A percentile compares a stretch with the other conserved stretches of the same genome.
Conservation (phyloP, 2,113 vertebrate genomes). For the Coryphaenoides rupestris region DNA sequence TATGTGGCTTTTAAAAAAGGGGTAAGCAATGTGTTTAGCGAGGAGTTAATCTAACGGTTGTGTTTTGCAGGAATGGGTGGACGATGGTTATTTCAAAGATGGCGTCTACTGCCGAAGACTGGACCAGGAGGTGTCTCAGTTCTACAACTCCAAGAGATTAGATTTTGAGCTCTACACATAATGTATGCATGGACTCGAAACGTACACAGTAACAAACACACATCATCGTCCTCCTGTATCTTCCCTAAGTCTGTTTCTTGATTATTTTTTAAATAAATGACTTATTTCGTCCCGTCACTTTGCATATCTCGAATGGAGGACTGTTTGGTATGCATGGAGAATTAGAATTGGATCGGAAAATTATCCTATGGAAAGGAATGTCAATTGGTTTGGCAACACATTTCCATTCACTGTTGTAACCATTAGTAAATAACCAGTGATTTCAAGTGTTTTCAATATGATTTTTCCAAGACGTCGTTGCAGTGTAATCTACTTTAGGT, state of each 20-base stretch:
- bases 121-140: constrained; percentile 77
- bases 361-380: too few species aligned
- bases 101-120: constrained; percentile 86
- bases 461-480: too few species aligned
- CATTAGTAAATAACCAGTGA: too few species aligned
- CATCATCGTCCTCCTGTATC: not conserved
- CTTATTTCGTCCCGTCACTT: constrained; percentile 17
- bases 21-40: not conserved
- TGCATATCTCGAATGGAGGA: not conserved
- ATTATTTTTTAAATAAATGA: constrained; percentile 61
- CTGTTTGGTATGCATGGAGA: too few species aligned
- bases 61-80: constrained; percentile 82
- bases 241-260: not conserved
- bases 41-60: constrained; percentile 26
- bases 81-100: constrained; percentile 83
- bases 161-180: constrained; percentile 88
- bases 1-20: not conserved
- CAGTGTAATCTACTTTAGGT: too few species aligned
- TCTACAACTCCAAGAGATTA: constrained; percentile 87
- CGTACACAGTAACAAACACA: not conserved
- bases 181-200: constrained; percentile 7
- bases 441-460: too few species aligned
- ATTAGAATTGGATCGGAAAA: too few species aligned
- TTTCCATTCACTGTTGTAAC: too few species aligned
- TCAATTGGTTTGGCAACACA: too few species aligned